Evolutionary conservation across 2,113 vertebrate genomes (phyloP), one percentile per base, ranked within the genome.

Genomic region (Falcunculus frontatus): DNA sequence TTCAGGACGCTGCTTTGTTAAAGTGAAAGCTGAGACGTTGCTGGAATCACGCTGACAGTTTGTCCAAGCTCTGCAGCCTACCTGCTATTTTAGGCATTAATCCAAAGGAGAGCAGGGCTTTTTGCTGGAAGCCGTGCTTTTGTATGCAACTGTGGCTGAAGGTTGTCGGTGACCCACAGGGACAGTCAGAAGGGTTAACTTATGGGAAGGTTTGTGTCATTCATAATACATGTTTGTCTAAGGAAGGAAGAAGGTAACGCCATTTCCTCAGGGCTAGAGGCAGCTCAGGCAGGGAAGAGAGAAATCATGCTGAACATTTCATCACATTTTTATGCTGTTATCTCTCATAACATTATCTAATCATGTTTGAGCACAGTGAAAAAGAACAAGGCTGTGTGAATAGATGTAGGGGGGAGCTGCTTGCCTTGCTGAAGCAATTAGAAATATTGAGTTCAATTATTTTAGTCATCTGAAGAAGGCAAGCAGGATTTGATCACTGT

Each of bases 231-330:
- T 30, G 67, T 73, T 78, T 70, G 90, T 89, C 47, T 41, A 57
- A 70, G 70, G 73, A 80, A 73, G 55, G 46, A 90, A 90, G 60
- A 93, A 41, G 85, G 87, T 64, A 96, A 92, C 10, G 16, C 55
- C 25, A 10, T 81, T 91, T 91, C 72, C 49, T 89, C 57, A 25
- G 53, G 82, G 80, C 69, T 83, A 37, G 55, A 70, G 47, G 69
- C 60, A 90, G 53, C 77, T 81, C 75, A 68, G 87, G 81, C 41
- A 89, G 70, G 70, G 80, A 84, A 84, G 68, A 94, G 39, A 94
- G 84, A 95, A 89, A 84, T 93, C 70, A 79, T 30, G 75, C 67
- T 92, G 91, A 96, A 95, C 69, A 65, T 94, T 89, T 91, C 52
- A 78, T 74, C 84, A 70, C 72, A 39, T 68, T 95, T 80, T 79